A percentile compares a stretch with the other conserved stretches of the same genome.
These are phyloP conservation scores for Pogonocherus hispidulus DNA, from an alignment of 2,888 invertebrate species.

Conservation along the genomic window DNA sequence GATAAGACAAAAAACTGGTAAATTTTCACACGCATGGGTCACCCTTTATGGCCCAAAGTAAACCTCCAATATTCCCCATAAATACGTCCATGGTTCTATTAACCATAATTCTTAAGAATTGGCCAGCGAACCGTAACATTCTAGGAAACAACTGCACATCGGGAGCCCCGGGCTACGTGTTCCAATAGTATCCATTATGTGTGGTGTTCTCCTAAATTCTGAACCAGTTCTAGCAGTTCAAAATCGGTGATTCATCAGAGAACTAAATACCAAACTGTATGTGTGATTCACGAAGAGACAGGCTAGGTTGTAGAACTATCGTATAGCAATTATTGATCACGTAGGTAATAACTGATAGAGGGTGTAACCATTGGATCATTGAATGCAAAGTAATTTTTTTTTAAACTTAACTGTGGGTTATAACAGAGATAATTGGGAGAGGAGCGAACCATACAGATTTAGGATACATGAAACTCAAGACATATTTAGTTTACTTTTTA, in stretches of 20 bases:
- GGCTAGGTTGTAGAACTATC: background rate
- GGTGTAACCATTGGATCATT: no score
- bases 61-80: background rate
- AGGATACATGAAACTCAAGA: no score
- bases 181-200: slow-evolving; percentile 26
- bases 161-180: slow-evolving; percentile 5
- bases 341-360: no score
- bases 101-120: slow-evolving; percentile 3
- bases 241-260: slow-evolving; percentile 14
- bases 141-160: slow-evolving; percentile 40
- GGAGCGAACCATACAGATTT: no score
- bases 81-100: slow-evolving; percentile 4
- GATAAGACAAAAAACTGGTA: no score
- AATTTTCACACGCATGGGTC: no score
- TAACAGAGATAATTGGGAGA: no score
- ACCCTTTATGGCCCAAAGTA: no score
- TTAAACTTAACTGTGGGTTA: no score
- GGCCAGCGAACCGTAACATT: slow-evolving; percentile 43
- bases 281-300: background rate
- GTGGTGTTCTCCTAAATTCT: slow-evolving; percentile 28
- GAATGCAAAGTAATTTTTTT: no score
- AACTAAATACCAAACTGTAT: background rate
- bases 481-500: no score
- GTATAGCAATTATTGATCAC: background rate
- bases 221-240: slow-evolving; percentile 25